Base-by-base conservation (phyloP, 2,888 invertebrate species). In the Torymus texanus region DNA sequence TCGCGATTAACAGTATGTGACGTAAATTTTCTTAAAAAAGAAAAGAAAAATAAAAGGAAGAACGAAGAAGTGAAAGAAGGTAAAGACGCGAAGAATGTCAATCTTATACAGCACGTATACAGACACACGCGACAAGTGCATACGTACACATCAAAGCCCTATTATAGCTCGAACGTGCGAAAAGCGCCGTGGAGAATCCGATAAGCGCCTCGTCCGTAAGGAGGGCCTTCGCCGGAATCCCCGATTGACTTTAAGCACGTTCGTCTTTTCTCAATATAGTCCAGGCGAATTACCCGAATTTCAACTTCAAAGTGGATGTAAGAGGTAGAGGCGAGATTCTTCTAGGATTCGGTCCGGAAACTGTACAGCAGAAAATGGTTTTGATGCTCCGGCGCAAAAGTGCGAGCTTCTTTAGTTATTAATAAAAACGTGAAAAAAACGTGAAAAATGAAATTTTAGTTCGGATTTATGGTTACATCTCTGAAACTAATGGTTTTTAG, bases 241-340 rank as follows among this genome's bases (percentile, higher is more conserved):
- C 65, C 61, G 59, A 55, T 70, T 29, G 51, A 13, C 75, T 75
- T 75, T 75, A 61, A 56, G 59, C 75, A 79, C 79, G 79, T 72
- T 79, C 51, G 24, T 13, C 21, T 72, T 55, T 16, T 62, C 21
- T 77, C 51, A 51, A 2, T 8, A 21, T 21, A n/a, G n/a, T n/a
- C n/a, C n/a, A n/a, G n/a, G n/a, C n/a, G n/a, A n/a, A n/a, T n/a
- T n/a, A n/a, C n/a, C n/a, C n/a, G n/a, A n/a, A n/a, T n/a, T n/a
- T n/a, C n/a, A n/a, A n/a, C n/a, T n/a, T n/a, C n/a, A n/a, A 24
- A 24, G 24, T 24, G 24, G 24, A 24, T 24, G 24, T 24, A 24
- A 24, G 24, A 24, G 24, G 24, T 24, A 24, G 24, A 24, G 3
- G 2, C 3, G 2, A 2, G 24, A 24, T 2, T 2, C 2, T 3